A percentile compares a stretch with the other conserved stretches of the same genome.
Conservation (phyloP, 1,140 invertebrate genomes). For the Neomicropteryx cornuta region DNA sequence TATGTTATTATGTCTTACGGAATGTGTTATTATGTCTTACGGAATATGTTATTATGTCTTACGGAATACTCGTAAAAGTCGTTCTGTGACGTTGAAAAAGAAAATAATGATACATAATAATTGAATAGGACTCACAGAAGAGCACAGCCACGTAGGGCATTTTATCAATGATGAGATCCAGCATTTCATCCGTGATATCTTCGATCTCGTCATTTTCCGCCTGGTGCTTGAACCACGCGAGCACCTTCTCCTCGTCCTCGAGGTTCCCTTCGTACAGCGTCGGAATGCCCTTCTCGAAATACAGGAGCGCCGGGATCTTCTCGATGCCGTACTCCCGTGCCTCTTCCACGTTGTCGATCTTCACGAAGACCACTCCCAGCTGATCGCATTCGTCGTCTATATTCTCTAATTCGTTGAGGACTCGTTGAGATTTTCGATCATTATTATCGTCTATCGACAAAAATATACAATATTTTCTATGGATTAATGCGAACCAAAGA, state of each 20-base stretch:
- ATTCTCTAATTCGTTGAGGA: constrained; percentile 83
- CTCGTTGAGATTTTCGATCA: constrained; percentile 75
- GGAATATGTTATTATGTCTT: no score
- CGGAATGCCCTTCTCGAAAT: constrained; percentile 86
- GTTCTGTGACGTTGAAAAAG: no score
- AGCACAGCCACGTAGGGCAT: constrained; percentile 79
- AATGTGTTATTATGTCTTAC: no score
- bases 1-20: no score
- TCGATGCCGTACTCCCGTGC: constrained; percentile 86
- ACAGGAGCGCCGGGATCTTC: constrained; percentile 72
- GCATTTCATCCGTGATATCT: constrained; percentile 89
- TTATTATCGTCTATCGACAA: constrained; percentile 73
- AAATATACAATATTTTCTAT: constrained; percentile 7
- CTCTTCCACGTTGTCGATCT: constrained; percentile 84
- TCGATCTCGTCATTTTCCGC: constrained; percentile 85
- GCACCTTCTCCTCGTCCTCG: constrained; percentile 82
- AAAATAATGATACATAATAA: no score
- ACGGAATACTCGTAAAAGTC: background rate
- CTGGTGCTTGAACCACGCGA: constrained; percentile 80
- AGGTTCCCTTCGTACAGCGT: constrained; percentile 82
- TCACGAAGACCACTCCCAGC: constrained; percentile 80
- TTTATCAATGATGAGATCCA: constrained; percentile 82
- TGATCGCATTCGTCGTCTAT: constrained; percentile 91
- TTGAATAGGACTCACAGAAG: constrained; percentile 63
- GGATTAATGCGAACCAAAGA: no score